Conservation (phyloP, 2,797 vertebrate genomes). For the Cossypha polioptera region DNA sequence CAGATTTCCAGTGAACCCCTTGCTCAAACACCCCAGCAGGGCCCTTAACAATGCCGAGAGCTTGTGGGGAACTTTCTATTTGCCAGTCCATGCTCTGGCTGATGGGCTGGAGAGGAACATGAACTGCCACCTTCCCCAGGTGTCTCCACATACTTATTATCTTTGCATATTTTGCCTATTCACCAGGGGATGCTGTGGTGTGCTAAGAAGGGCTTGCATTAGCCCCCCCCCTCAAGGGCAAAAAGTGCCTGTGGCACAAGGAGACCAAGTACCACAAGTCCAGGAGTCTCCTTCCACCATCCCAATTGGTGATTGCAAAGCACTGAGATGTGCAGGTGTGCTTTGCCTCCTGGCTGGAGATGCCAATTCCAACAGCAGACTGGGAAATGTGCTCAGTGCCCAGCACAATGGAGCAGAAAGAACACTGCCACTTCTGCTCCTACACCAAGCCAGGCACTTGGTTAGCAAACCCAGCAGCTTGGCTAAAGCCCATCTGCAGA, state of each 20-base stretch:
- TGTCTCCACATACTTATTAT: background rate
- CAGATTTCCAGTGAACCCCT: background rate
- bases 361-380: background rate
- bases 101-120: background rate
- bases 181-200: background rate
- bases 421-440: background rate
- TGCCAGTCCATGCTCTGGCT: background rate
- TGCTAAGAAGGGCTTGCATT: background rate
- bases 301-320: background rate
- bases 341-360: background rate
- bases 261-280: background rate
- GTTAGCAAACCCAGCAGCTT: background rate
- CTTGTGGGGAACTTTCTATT: background rate
- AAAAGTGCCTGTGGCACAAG: background rate
- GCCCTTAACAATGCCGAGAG: background rate
- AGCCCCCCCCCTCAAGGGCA: background rate
- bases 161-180: background rate
- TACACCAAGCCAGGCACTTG: background rate
- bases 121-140: background rate
- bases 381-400: background rate
- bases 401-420: background rate
- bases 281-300: background rate
- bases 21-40: background rate
- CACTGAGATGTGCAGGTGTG: fast-evolving
- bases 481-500: background rate